These are phyloP conservation scores for Dryobota labecula DNA, from an alignment of 2,888 invertebrate species.

Conservation along the genomic window DNA sequence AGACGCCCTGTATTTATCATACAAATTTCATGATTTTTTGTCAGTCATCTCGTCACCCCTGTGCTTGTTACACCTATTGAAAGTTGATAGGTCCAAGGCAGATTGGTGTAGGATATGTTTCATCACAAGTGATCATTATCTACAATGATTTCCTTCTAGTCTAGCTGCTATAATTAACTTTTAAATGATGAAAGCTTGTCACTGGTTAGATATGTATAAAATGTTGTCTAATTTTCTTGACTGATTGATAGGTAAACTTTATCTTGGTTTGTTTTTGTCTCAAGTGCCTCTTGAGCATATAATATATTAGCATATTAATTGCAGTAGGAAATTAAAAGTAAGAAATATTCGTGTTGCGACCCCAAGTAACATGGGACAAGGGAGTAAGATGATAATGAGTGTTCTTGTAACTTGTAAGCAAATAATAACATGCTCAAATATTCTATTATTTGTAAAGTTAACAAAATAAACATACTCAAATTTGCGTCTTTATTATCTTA, in stretches of 20 bases:
- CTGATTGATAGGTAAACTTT: background rate
- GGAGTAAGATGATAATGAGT: background rate
- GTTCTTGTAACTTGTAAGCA: background rate
- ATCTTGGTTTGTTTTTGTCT: background rate
- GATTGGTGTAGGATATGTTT: no score
- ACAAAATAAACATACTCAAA: constrained; percentile 4
- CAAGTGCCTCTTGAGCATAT: background rate
- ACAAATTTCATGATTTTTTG: no score
- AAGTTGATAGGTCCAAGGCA: no score
- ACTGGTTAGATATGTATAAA: no score
- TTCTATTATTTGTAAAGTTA: background rate
- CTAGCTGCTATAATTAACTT: no score
- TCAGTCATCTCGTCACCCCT: no score
- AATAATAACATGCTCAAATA: constrained; percentile 5
- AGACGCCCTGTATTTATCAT: no score
- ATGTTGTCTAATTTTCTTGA: no score
- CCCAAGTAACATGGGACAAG: background rate
- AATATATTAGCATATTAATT: background rate
- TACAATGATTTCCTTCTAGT: no score
- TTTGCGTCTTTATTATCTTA: background rate
- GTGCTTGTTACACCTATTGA: no score
- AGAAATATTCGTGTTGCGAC: background rate
- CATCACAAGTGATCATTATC: no score
- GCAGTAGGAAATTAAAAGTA: background rate
- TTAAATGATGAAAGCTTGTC: no score